phyloP scores from a whole-genome alignment of 2,113 vertebrate species.

The Cranoglanis bouderius region DNA sequence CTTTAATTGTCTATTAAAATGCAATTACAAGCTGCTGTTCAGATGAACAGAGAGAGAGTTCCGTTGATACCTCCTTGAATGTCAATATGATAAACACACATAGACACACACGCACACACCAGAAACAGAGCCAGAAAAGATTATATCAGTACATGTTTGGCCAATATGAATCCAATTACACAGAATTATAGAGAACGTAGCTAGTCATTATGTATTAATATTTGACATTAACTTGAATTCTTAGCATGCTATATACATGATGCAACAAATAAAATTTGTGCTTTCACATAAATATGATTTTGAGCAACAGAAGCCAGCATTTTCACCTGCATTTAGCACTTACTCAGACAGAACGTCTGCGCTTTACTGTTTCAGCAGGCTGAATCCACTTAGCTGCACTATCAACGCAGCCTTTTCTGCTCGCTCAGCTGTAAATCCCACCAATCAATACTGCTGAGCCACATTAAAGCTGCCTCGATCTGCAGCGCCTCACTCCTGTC shows the following conservation, averaged over 20 bases:
- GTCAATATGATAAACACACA: constrained; percentile 56
- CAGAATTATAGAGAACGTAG: background rate
- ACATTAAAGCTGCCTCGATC: constrained; percentile 28
- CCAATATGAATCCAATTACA: background rate
- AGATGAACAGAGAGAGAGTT: constrained; percentile 56
- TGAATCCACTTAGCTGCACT: constrained; percentile 39
- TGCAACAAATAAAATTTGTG: background rate
- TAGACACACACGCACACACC: constrained; percentile 1
- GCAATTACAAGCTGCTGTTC: constrained; percentile 77
- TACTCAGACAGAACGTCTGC: constrained; percentile 26
- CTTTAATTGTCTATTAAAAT: constrained; percentile 82
- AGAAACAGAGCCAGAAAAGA: constrained; percentile 8
- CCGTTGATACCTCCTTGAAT: constrained; percentile 56
- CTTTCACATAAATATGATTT: background rate
- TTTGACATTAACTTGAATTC: background rate
- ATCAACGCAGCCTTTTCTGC: constrained; percentile 37
- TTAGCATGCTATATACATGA: background rate
- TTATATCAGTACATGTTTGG: background rate
- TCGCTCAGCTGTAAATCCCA: constrained; percentile 37
- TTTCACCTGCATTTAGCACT: constrained; percentile 9
- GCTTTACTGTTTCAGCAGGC: constrained; percentile 26
- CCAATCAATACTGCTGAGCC: constrained; percentile 32
- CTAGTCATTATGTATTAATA: background rate
- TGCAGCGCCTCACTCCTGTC: background rate
- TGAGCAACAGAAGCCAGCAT: background rate